Conservation (phyloP, 2,113 vertebrate species). For the Rhynchopsitta pachyrhyncha region DNA sequence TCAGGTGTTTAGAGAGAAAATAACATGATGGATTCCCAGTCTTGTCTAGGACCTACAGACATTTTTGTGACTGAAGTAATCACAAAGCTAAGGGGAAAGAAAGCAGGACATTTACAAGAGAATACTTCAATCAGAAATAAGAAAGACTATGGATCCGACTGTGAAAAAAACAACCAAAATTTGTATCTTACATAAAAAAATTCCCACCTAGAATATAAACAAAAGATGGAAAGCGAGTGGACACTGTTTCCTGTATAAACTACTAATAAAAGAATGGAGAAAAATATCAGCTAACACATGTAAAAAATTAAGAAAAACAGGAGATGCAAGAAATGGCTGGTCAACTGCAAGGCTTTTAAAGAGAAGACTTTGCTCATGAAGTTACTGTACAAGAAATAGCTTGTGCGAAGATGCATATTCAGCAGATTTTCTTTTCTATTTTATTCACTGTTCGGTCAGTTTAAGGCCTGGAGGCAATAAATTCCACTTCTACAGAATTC, state of each 20-base stretch:
- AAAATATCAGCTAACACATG: neutral
- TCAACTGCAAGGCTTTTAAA: neutral
- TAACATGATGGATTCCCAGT: neutral
- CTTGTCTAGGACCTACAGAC: neutral
- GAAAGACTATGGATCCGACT: neutral
- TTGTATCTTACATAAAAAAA: neutral
- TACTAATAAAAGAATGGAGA: neutral
- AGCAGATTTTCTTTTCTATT: conserved; percentile 27
- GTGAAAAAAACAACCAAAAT: neutral
- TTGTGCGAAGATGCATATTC: conserved; percentile 7
- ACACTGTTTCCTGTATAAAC: neutral
- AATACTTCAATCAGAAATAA: neutral
- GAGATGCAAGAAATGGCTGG: neutral
- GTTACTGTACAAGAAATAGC: neutral
- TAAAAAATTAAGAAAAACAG: neutral
- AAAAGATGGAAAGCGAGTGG: neutral
- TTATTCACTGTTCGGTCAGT: conserved; percentile 45
- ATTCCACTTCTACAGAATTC: conserved; percentile 43
- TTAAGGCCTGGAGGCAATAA: conserved; percentile 35
- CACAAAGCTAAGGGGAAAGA: neutral
- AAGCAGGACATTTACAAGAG: neutral
- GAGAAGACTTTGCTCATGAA: neutral
- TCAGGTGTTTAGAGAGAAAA: neutral
- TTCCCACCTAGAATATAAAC: neutral
- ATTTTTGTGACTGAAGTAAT: neutral